Evolutionary conservation across 2,797 vertebrate genomes (phyloP).

Genomic region (Cynodonichthys magdalenae): DNA sequence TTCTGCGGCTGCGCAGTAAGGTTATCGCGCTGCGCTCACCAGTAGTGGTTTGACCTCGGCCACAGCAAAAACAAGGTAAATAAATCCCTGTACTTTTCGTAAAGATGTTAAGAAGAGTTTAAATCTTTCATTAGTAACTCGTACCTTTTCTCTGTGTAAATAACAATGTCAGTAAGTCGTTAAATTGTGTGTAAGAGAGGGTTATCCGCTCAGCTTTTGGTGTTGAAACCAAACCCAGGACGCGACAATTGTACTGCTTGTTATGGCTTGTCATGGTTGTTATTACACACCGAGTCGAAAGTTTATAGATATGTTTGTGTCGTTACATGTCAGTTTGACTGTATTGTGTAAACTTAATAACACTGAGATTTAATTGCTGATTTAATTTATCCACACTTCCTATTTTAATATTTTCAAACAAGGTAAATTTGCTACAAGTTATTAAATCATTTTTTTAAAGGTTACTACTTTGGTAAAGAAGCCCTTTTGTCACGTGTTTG

Average conservation of each 20-base stretch:
- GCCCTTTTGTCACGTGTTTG: too few species aligned
- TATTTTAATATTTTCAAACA: too few species aligned
- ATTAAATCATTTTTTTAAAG: too few species aligned
- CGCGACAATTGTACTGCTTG: background rate
- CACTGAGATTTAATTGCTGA: background rate
- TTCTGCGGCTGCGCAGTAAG: conserved; percentile 39
- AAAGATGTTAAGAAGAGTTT: background rate
- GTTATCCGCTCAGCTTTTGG: background rate
- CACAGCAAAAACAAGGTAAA: conserved; percentile 43
- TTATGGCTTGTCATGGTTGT: background rate
- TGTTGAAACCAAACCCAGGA: background rate
- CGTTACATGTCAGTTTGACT: conserved; percentile 5
- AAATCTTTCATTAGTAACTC: background rate
- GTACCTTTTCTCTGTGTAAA: background rate
- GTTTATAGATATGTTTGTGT: conserved; percentile 11
- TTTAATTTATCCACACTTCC: too few species aligned
- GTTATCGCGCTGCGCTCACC: conserved; percentile 10
- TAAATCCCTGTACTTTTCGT: background rate
- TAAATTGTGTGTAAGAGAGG: background rate
- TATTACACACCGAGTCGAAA: background rate
- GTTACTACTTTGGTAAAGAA: too few species aligned
- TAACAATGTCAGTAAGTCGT: background rate
- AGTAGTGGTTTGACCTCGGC: conserved; percentile 13
- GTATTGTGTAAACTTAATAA: background rate
- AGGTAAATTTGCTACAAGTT: too few species aligned